Conservation (phyloP, 2,797 vertebrate species). For the Anguilla obscura region DNA sequence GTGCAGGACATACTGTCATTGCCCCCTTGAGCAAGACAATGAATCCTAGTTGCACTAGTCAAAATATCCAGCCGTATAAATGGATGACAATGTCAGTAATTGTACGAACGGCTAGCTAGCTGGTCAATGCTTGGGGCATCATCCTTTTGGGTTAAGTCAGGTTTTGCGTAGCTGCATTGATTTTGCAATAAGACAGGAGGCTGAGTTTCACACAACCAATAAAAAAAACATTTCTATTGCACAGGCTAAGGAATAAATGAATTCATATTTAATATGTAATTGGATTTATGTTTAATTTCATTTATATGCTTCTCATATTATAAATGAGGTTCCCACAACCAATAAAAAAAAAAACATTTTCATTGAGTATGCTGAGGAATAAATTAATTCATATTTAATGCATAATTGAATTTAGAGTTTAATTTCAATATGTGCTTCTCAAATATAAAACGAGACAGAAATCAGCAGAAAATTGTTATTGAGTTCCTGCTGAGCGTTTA, state of each 20-base stretch:
- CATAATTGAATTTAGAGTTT: not conserved
- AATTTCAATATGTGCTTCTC: not conserved
- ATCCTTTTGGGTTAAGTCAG: not conserved
- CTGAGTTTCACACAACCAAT: not conserved
- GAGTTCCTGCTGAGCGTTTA: not conserved
- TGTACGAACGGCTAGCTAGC: not conserved
- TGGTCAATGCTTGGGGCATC: not conserved
- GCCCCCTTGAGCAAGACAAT: too few relatives aligned
- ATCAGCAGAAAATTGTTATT: not conserved
- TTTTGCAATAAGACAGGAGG: not conserved
- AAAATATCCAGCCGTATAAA: too few relatives aligned
- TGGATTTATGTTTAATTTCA: not conserved
- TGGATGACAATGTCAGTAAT: not conserved
- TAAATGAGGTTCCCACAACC: not conserved
- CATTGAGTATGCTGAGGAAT: not conserved
- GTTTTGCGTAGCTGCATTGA: not conserved
- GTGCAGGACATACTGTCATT: too few relatives aligned
- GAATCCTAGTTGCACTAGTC: too few relatives aligned
- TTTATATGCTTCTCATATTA: conserved; percentile 4
- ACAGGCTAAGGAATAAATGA: not conserved
- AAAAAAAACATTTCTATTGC: not conserved
- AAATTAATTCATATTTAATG: not conserved
- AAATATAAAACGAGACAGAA: not conserved
- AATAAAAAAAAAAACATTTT: not conserved
- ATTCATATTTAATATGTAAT: not conserved